Evolutionary conservation across 2,888 invertebrate species (phyloP).

Genomic region (Cataglyphis rosenhaueri): DNA sequence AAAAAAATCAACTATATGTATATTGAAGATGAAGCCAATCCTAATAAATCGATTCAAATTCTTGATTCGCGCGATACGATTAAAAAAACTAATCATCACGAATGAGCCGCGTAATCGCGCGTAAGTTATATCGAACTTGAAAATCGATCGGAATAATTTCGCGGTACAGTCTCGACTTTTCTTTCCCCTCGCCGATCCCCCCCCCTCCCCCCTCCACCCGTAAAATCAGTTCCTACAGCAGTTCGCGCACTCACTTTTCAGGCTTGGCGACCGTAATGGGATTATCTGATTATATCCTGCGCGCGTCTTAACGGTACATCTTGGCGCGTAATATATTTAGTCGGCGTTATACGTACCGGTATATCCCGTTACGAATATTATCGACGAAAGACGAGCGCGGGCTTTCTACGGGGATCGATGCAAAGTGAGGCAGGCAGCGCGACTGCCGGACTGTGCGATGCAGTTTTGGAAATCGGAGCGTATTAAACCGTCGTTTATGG

Average conservation of each 20-base stretch:
- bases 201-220: neutral
- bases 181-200: neutral
- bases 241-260: slow-evolving; percentile 58
- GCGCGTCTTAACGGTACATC: slow-evolving; percentile 69
- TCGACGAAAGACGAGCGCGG: slow-evolving; percentile 47
- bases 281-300: slow-evolving; percentile 70
- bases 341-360: slow-evolving; percentile 53
- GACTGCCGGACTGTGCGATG: slow-evolving; percentile 36
- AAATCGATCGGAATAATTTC: slow-evolving; percentile 17
- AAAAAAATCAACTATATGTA: neutral
- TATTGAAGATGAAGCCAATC: neutral
- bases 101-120: slow-evolving; percentile 9
- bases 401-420: slow-evolving; percentile 53
- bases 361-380: slow-evolving; percentile 69
- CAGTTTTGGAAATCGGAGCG: slow-evolving; percentile 53
- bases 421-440: slow-evolving; percentile 31
- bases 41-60: neutral
- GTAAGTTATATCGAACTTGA: slow-evolving; percentile 11
- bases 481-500: slow-evolving; percentile 20
- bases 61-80: neutral
- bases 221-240: slow-evolving; percentile 25
- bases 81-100: neutral
- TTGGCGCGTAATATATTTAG: slow-evolving; percentile 63
- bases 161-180: neutral
- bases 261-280: slow-evolving; percentile 59